phyloP scores from a whole-genome alignment of 2,888 invertebrate species.

The Plagodis pulveraria region DNA sequence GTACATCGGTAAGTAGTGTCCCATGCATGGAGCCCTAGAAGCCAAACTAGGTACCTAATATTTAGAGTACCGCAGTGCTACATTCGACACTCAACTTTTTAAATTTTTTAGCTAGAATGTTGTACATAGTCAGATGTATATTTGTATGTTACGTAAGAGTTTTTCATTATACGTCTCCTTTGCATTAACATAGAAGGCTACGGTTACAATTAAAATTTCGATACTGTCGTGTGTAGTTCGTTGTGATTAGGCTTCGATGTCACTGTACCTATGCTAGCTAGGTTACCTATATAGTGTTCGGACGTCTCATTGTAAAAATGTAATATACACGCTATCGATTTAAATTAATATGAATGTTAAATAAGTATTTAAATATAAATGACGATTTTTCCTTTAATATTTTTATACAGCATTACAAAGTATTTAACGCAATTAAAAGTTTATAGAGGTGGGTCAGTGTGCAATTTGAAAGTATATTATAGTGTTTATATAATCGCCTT shows the following conservation, averaged over 20 bases:
- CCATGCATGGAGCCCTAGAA: conserved; percentile 74
- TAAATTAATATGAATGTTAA: conserved; percentile 77
- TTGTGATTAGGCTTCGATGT: conserved; percentile 81
- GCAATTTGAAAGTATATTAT: conserved; percentile 73
- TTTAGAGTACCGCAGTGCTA: conserved; percentile 66
- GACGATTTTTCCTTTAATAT: conserved; percentile 84
- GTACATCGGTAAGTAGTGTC: conserved; percentile 64
- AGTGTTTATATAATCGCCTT: conserved; percentile 83
- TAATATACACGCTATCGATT: conserved; percentile 81
- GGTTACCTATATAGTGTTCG: conserved; percentile 63
- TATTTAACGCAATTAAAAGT: conserved; percentile 84
- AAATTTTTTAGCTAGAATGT: conserved; percentile 73
- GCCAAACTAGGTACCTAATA: conserved; percentile 73
- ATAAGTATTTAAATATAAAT: conserved; percentile 74
- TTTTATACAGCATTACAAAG: conserved; percentile 83
- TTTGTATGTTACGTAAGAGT: conserved; percentile 80
- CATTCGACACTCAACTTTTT: conserved; percentile 63
- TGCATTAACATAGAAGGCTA: conserved; percentile 78
- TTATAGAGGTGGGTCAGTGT: conserved; percentile 83
- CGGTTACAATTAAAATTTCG: conserved; percentile 70
- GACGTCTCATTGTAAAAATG: conserved; percentile 83
- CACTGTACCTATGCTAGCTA: conserved; percentile 74
- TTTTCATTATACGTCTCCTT: conserved; percentile 80
- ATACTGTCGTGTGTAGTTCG: conserved; percentile 81
- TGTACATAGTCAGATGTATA: conserved; percentile 82